These are phyloP conservation scores for Cecidostiba fungosa DNA, from an alignment of 2,888 invertebrate genomes.

Conservation along the genomic window DNA sequence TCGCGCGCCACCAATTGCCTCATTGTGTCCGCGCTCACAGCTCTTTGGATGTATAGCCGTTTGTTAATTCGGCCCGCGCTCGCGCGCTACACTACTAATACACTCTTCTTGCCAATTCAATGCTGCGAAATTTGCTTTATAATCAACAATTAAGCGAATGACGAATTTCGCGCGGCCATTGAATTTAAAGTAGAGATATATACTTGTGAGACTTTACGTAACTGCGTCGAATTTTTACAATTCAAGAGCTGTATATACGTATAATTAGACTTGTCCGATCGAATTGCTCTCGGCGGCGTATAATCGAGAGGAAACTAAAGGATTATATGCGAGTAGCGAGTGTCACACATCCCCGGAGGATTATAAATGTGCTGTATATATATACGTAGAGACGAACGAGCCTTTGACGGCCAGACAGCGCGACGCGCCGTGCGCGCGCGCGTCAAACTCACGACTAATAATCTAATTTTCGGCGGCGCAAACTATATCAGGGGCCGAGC, in stretches of 20 bases:
- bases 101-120: not conserved
- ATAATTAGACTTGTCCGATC: not conserved
- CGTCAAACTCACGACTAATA: not conserved
- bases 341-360: not conserved
- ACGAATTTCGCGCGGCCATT: not conserved
- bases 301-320: not conserved
- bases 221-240: too few species aligned
- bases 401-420: not conserved
- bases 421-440: not conserved
- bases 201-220: too few species aligned
- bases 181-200: too few species aligned
- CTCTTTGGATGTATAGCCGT: constrained; percentile 1
- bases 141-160: constrained; percentile 1
- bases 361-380: not conserved
- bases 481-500: not conserved
- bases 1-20: constrained; percentile 8
- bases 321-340: not conserved
- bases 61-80: not conserved
- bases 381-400: not conserved
- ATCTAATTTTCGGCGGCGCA: constrained; percentile 3
- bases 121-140: not conserved
- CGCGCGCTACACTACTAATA: not conserved
- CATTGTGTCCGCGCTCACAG: not conserved
- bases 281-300: not conserved
- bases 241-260: too few species aligned